phyloP scores from a whole-genome alignment of 2,797 vertebrate species.

The Thalassophryne amazonica region DNA sequence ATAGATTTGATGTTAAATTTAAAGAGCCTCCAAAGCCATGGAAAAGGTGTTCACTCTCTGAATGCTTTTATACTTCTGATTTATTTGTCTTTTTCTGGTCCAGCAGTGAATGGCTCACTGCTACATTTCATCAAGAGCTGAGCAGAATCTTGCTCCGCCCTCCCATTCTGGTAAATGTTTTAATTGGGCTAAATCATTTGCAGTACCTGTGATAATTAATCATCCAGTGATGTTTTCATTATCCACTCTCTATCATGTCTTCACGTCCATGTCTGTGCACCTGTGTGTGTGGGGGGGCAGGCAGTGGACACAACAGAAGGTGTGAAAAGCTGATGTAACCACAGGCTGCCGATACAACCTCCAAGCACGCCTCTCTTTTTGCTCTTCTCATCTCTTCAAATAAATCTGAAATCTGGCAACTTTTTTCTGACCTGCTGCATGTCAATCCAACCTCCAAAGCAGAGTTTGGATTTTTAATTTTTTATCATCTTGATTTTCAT shows the following conservation, averaged over 20 bases:
- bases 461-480: no score
- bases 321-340: constrained; percentile 63
- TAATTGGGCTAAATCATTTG: constrained; percentile 36
- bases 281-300: constrained; percentile 4
- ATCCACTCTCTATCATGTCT: constrained; percentile 24
- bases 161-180: constrained; percentile 29
- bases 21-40: no score
- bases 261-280: constrained; percentile 1
- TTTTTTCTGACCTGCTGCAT: no score
- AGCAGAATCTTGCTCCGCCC: constrained; percentile 21
- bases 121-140: constrained; percentile 2
- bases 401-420: constrained; percentile 80
- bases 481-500: no score
- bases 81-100: constrained; percentile 28
- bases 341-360: constrained; percentile 68
- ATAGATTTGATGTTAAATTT: no score
- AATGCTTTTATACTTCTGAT: no score
- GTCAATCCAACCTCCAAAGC: no score
- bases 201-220: constrained; percentile 58
- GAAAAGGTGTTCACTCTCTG: no score
- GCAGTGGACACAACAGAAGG: constrained; percentile 47
- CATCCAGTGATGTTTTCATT: constrained; percentile 44
- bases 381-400: constrained; percentile 48
- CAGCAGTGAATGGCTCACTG: constrained; percentile 29
- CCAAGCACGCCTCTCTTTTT: constrained; percentile 52